These are phyloP conservation scores for Lypha dubia DNA, from an alignment of 2,888 invertebrate genomes.

Conservation along the genomic window DNA sequence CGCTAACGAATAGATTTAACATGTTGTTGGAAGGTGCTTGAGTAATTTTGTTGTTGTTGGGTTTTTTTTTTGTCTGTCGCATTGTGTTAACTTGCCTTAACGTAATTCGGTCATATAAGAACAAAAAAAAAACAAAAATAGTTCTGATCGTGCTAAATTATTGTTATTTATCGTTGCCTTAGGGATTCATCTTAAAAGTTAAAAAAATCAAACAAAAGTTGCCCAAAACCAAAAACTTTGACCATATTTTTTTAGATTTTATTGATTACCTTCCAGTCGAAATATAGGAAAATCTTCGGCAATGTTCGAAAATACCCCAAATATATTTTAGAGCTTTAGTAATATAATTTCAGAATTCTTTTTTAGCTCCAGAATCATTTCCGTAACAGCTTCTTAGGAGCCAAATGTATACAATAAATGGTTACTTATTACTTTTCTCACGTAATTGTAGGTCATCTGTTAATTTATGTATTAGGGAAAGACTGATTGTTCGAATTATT, in stretches of 20 bases:
- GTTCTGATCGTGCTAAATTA: conserved; percentile 69
- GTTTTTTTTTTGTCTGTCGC: conserved; percentile 8
- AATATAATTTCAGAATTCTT: too few species aligned
- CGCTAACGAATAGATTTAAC: conserved; percentile 53
- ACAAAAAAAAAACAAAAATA: conserved; percentile 3
- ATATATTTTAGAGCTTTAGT: too few species aligned
- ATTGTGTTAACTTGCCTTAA: conserved; percentile 54
- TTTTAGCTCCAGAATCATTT: too few species aligned
- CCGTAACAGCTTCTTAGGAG: too few species aligned
- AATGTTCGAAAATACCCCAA: too few species aligned
- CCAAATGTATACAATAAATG: too few species aligned
- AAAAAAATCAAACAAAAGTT: conserved; percentile 23
- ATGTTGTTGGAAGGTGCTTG: conserved; percentile 41
- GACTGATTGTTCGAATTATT: too few species aligned
- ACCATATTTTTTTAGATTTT: conserved; percentile 9
- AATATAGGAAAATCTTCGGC: too few species aligned
- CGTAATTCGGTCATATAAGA: conserved; percentile 65
- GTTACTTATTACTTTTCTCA: too few species aligned
- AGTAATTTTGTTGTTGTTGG: conserved; percentile 37
- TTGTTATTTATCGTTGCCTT: conserved; percentile 69
- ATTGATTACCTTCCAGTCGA: conserved; percentile 25
- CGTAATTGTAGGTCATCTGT: too few species aligned
- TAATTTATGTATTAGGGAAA: too few species aligned
- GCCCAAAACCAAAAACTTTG: conserved; percentile 26
- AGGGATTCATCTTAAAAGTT: conserved; percentile 58